Conservation (phyloP, 2,113 vertebrate genomes). For the Cyanoramphus novaezelandiae region DNA sequence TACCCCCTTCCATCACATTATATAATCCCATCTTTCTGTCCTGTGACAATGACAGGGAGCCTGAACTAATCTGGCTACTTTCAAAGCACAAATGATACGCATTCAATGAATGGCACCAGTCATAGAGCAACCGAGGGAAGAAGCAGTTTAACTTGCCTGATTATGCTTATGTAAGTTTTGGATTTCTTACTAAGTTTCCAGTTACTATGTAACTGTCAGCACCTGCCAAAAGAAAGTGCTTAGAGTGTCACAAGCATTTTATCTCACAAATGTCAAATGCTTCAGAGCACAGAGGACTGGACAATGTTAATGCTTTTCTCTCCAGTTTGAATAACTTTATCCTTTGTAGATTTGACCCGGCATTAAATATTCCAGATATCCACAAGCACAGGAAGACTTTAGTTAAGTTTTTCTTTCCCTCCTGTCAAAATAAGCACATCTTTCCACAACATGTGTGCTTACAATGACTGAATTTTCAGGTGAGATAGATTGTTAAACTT, state of each 20-base stretch:
- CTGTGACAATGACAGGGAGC: background rate
- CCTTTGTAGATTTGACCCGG: background rate
- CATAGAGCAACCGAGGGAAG: background rate
- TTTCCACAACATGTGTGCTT: background rate
- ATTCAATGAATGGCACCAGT: background rate
- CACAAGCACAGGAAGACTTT: background rate
- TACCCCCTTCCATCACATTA: background rate
- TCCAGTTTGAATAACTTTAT: conserved; percentile 1
- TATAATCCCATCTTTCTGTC: background rate
- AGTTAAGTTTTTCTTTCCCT: background rate
- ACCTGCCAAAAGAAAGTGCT: conserved; percentile 12
- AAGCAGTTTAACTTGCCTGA: background rate
- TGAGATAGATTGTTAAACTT: background rate
- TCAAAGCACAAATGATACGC: background rate
- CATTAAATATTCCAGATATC: conserved; percentile 3
- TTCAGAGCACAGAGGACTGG: conserved; percentile 17
- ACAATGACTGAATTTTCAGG: background rate
- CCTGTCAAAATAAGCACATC: background rate
- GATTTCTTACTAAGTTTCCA: conserved; percentile 21
- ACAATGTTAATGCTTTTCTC: background rate
- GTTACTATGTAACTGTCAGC: background rate
- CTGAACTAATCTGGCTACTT: background rate
- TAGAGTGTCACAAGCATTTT: conserved; percentile 9
- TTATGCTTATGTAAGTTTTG: conserved; percentile 27
- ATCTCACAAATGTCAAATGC: background rate